Percentiles rank a stretch among this genome's conserved stretches.
Conservation (phyloP, 2,797 vertebrate genomes). For the Sebastes goodei region DNA sequence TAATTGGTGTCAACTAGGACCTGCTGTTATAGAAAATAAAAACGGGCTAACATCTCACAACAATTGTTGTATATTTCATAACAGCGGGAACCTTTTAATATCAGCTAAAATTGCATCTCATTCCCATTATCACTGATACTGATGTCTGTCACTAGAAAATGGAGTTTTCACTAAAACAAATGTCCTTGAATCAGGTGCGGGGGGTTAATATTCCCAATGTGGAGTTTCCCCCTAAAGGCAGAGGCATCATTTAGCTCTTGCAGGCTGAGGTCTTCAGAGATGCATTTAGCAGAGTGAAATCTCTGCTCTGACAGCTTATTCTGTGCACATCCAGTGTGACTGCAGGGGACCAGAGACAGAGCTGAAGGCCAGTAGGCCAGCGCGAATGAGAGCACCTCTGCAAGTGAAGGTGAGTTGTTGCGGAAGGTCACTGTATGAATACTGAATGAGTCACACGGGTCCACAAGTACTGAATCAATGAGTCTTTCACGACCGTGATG, state of each 20-base stretch:
- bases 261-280: constrained; percentile 57
- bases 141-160: constrained; percentile 18
- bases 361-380: constrained; percentile 61
- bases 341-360: constrained; percentile 39
- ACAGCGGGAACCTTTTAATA: neutral
- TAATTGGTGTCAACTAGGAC: neutral
- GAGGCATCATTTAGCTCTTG: constrained; percentile 53
- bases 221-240: constrained; percentile 50
- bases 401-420: constrained; percentile 65
- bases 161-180: constrained; percentile 44
- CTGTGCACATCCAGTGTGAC: constrained; percentile 49
- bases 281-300: constrained; percentile 64
- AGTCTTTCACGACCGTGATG: constrained; percentile 24
- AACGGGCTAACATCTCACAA: neutral
- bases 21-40: neutral
- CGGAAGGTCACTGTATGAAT: constrained; percentile 74
- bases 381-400: constrained; percentile 57
- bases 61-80: neutral
- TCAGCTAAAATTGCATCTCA: neutral
- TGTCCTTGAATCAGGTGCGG: constrained; percentile 61
- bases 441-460: constrained; percentile 57
- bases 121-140: constrained; percentile 13
- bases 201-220: constrained; percentile 61
- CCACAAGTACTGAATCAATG: constrained; percentile 51
- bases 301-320: constrained; percentile 73